Conservation (phyloP, 2,113 vertebrate species). For the Sinocyclocheilus rhinocerous region DNA sequence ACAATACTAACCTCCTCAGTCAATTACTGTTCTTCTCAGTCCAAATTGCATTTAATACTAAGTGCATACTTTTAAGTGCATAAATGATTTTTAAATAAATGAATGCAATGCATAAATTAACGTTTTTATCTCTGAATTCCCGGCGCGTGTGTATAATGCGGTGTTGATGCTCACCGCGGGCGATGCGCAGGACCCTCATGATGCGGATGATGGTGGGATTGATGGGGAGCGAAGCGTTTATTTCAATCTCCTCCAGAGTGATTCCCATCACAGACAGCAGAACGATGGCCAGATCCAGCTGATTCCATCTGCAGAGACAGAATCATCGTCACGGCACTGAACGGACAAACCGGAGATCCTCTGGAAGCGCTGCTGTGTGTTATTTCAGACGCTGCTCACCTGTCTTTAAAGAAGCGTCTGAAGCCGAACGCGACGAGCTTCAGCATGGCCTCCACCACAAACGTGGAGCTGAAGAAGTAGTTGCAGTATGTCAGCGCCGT, state of each 20-base stretch:
- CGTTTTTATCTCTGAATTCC: not conserved
- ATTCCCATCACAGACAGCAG: constrained; percentile 98
- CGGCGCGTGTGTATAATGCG: not conserved
- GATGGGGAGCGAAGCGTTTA: constrained; percentile 94
- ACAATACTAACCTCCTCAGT: too few relatives aligned
- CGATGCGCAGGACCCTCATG: constrained; percentile 95
- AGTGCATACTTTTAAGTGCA: not conserved
- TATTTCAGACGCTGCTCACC: constrained; percentile 62
- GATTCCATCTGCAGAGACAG: constrained; percentile 86
- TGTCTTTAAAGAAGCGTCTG: constrained; percentile 97
- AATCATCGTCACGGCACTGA: not conserved
- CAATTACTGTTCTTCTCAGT: too few relatives aligned
- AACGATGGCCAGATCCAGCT: constrained; percentile 95
- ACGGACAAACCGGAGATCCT: not conserved
- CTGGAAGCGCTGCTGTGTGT: not conserved
- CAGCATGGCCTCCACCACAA: constrained; percentile 91
- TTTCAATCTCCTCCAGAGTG: constrained; percentile 95
- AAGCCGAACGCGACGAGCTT: constrained; percentile 95
- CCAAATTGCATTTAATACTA: not conserved
- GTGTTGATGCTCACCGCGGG: constrained; percentile 79
- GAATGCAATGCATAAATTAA: too few relatives aligned
- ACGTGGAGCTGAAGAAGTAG: constrained; percentile 97
- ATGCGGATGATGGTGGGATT: constrained; percentile 99
- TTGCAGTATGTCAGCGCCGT: constrained; percentile 95
- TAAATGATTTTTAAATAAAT: not conserved